Percentiles rank a stretch among this genome's conserved stretches.
Evolutionary conservation across 2,113 vertebrate species (phyloP).

Genomic region (Ploceus nigricollis): DNA sequence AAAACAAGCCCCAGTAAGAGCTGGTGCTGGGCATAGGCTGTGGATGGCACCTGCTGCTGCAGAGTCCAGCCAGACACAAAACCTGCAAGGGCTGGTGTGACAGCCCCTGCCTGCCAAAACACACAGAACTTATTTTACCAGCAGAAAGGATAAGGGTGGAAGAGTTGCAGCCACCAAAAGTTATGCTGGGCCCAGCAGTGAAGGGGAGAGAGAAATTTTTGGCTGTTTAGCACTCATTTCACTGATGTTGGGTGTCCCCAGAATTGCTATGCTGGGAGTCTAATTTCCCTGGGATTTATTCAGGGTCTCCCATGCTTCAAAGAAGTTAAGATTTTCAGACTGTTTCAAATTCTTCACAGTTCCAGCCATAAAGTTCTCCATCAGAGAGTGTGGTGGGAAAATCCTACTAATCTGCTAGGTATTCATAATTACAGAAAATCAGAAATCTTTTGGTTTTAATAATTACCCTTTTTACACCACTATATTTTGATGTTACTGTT

Average conservation of each 20-base stretch:
- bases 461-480: background rate
- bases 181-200: background rate
- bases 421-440: background rate
- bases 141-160: background rate
- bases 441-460: background rate
- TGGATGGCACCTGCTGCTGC: background rate
- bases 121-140: fast-evolving
- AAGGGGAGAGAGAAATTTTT: background rate
- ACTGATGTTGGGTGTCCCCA: background rate
- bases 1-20: background rate
- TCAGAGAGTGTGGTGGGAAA: background rate
- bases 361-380: background rate
- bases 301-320: background rate
- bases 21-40: background rate
- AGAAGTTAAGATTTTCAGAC: background rate
- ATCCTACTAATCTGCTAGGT: background rate
- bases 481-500: background rate
- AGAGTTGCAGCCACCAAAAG: background rate
- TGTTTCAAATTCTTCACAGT: background rate
- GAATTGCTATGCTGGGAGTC: background rate
- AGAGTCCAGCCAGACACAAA: background rate
- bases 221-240: background rate
- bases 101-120: background rate
- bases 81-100: background rate
- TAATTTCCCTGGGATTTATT: background rate